phyloP scores from a whole-genome alignment of 2,888 invertebrate species.

The Caenorhabditis uteleia region DNA sequence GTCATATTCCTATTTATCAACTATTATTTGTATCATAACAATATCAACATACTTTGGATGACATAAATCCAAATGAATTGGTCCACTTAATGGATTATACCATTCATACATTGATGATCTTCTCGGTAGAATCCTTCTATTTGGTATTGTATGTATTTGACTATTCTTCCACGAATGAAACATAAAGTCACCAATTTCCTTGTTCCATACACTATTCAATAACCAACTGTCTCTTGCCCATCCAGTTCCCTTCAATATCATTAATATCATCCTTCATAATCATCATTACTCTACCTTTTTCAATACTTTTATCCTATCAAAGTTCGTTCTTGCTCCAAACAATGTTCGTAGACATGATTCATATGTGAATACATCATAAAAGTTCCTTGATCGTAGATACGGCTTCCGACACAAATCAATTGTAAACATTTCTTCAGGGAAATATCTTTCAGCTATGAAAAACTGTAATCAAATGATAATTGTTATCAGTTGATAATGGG shows the following conservation, averaged over 20 bases:
- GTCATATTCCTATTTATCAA: slow-evolving; percentile 33
- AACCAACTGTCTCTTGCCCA: slow-evolving; percentile 44
- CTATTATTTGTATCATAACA: no score
- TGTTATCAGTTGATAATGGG: background rate
- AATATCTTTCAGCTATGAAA: slow-evolving; percentile 16
- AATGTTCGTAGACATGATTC: slow-evolving; percentile 52
- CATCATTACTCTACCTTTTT: background rate
- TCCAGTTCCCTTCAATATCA: slow-evolving; percentile 29
- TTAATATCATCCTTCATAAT: no score
- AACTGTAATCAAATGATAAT: slow-evolving; percentile 13
- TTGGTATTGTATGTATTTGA: background rate
- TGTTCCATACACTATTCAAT: slow-evolving; percentile 29
- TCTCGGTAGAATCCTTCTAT: background rate
- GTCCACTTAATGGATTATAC: slow-evolving; percentile 25
- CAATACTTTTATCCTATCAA: slow-evolving; percentile 15
- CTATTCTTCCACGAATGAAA: slow-evolving; percentile 37
- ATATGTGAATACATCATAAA: slow-evolving; percentile 44
- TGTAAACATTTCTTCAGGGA: slow-evolving; percentile 7
- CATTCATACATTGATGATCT: background rate
- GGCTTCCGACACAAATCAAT: slow-evolving; percentile 18
- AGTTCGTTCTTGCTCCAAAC: slow-evolving; percentile 36
- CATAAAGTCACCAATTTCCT: slow-evolving; percentile 37
- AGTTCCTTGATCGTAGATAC: slow-evolving; percentile 33
- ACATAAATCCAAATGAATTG: slow-evolving; percentile 18
- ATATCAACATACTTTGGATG: no score